Evolutionary conservation across 2,113 vertebrate genomes (phyloP), one percentile per base, ranked within the genome.

Genomic region (Oryzias woworae): DNA sequence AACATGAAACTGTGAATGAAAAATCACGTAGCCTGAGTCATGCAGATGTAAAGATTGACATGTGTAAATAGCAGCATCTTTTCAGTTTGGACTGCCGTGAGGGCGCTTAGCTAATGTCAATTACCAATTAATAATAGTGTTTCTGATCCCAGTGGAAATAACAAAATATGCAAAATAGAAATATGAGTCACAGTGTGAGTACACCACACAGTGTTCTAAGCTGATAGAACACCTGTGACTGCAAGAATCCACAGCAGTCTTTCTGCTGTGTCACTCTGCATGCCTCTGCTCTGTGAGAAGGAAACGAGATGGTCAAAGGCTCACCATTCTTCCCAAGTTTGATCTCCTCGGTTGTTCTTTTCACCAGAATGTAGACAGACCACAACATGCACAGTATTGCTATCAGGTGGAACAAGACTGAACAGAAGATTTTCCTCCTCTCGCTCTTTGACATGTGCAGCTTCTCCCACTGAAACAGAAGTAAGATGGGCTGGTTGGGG

Each of bases 381-480:
- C 95, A 98, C 71, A 96, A 89, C 75, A 97, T 95, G 26, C 96
- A 98, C 42, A 90, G 90, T 82, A 99, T 92, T 0, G 97, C 95
- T 54, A 96, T 93, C 66, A 99, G 76, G 10, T 99, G 97, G 88
- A 99, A 98, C 0, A 94, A 89, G 79, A 99, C 97, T 0, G 97
- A 96, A 73, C 95, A 98, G 82, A 95, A 91, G 75, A 99, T 97
- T 90, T 96, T 98, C 57, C 96, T 94, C 63, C 94, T 94, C 78
- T 99, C 97, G 1, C 92, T 93, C 24, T 92, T 94, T 28, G 95
- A 89, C 97, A 99, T 96, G 87, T 97, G 94, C 58, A 99, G 91
- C 80, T 93, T 96, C 87, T 99, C 97, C 97, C 97, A 99, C 97
- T 99, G 50, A 24, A 75, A 46, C 28, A 75, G 7, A 52, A 55